A percentile compares a stretch with the other conserved stretches of the same genome.
Conservation (phyloP, 1,140 invertebrate genomes). For the Cyphomyrmex costatus region DNA sequence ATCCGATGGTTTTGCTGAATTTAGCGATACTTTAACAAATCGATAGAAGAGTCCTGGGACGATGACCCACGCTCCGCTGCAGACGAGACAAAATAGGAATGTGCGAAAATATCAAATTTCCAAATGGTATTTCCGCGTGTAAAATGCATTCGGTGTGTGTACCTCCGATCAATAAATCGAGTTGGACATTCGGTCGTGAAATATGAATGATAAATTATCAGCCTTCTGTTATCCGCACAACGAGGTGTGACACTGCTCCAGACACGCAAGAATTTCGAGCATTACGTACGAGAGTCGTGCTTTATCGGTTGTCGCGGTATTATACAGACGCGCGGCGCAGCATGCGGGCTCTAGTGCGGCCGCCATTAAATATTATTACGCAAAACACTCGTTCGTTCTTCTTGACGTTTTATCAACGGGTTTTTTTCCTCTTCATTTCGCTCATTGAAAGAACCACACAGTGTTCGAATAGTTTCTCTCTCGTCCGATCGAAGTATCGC, state of each 20-base stretch:
- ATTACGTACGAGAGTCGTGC: constrained; percentile 22
- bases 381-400: background rate
- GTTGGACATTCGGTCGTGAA: background rate
- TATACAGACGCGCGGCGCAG: constrained; percentile 5
- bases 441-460: background rate
- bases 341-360: background rate
- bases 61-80: constrained; percentile 40
- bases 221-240: constrained; percentile 46
- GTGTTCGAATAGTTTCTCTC: constrained; percentile 63
- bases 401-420: background rate
- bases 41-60: constrained; percentile 27
- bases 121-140: background rate
- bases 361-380: constrained; percentile 18
- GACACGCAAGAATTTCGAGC: constrained; percentile 39
- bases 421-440: background rate
- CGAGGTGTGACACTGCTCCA: constrained; percentile 20
- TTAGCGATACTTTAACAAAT: constrained; percentile 50
- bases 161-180: constrained; percentile 23
- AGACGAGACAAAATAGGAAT: constrained; percentile 25
- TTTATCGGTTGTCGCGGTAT: constrained; percentile 27
- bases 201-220: constrained; percentile 59
- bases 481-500: constrained; percentile 60
- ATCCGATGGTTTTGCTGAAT: constrained; percentile 29
- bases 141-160: background rate
- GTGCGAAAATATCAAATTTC: constrained; percentile 44